Evolutionary conservation across 1,140 invertebrate genomes (phyloP), one percentile per base, ranked within the genome.

Genomic region (Matsumurasca onukii): DNA sequence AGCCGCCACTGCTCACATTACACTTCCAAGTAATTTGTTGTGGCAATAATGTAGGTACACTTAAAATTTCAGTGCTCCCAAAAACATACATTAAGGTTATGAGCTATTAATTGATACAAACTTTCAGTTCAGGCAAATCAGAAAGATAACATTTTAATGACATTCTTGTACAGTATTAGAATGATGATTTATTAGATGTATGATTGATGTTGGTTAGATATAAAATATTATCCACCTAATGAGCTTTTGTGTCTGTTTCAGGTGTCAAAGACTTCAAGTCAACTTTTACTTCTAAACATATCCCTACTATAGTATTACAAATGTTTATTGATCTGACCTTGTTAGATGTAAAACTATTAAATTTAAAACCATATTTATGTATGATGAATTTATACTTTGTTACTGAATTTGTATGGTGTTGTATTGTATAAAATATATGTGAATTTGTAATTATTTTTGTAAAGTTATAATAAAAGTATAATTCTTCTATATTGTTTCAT

Each of bases 361-460:
- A 27, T 22, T 59, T n/a, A n/a, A n/a, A n/a, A 59, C 55, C 25
- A 27, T 59, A 59, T 15, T 3, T 3, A 59, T 59, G 55, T 59
- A 52, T n/a, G n/a, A 59, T 39, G 30, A 59, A 59, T 59, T 59
- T 22, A 25, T 59, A 59, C 24, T 59, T 59, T 59, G 55, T 24
- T 59, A 59, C 30, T 29, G 25, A 27, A 59, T 59, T 59, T 59
- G 55, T 59, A 59, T 59, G 55, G 55, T 59, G 55, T 22, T 27
- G 55, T 59, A 25, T 27, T 25, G 3, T 59, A 27, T 59, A 59
- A 59, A 59, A 27, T 22, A 59, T 9, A 59, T 59, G 55, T 59
- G 55, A 59, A 59, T 59, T 59, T 59, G 55, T 59, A 59, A 59
- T 59, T 24, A 59, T 20, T 59, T 59, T 59, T 59, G 55, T 59